Conservation (phyloP, 2,113 vertebrate genomes). For the Amphiprion percula region DNA sequence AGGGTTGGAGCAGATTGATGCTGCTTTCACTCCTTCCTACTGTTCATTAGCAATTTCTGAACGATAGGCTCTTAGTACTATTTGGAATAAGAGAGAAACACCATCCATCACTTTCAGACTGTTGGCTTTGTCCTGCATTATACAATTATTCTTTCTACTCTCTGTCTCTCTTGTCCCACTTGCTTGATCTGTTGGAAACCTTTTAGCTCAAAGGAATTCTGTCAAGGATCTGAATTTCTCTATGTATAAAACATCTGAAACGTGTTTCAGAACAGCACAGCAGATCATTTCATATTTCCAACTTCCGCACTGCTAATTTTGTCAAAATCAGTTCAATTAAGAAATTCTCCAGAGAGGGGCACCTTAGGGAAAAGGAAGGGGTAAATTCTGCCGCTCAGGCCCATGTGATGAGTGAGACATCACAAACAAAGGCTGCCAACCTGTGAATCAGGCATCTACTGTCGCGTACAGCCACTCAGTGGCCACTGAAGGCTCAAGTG, state of each 20-base stretch:
- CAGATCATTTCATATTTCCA: not conserved
- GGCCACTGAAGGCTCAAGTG: constrained; percentile 37
- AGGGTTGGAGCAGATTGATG: constrained; percentile 49
- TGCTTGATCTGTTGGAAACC: constrained; percentile 54
- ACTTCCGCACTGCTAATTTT: constrained; percentile 19
- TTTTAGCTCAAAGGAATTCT: constrained; percentile 48
- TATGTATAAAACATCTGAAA: not conserved
- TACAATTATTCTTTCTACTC: constrained; percentile 51
- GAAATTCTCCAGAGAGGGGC: not conserved
- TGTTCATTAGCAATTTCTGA: constrained; percentile 63
- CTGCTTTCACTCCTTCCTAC: constrained; percentile 31
- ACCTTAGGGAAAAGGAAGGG: not conserved
- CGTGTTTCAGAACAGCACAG: constrained; percentile 9
- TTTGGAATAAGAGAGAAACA: constrained; percentile 53
- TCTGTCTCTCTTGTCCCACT: constrained; percentile 45
- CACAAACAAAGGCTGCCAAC: constrained; percentile 32
- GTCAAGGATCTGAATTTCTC: constrained; percentile 28
- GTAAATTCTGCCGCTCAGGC: constrained; percentile 22
- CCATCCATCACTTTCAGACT: constrained; percentile 54
- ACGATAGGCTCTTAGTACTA: constrained; percentile 47
- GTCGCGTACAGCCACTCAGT: constrained; percentile 26
- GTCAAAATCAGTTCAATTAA: constrained; percentile 22
- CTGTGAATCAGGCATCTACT: constrained; percentile 32
- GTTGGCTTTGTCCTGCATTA: constrained; percentile 52
- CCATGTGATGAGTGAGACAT: not conserved